Percentiles rank a stretch among this genome's conserved stretches.
Conservation (phyloP, 2,797 vertebrate species). For the Caiman crocodilus region DNA sequence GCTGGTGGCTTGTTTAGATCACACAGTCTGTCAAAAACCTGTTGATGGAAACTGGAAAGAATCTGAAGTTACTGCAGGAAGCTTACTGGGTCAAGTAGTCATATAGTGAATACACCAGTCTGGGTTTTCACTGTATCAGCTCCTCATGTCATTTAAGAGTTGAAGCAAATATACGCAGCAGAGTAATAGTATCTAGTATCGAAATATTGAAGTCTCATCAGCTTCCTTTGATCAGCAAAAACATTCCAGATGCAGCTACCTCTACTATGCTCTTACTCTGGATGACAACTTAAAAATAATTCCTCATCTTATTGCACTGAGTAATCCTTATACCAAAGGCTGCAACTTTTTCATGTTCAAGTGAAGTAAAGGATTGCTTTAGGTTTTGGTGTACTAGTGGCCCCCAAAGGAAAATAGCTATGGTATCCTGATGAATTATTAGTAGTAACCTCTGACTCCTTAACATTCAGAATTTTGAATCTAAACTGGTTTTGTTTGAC, state of each 20-base stretch:
- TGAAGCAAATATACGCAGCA: neutral
- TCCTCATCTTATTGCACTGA: neutral
- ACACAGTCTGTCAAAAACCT: neutral
- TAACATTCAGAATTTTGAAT: neutral
- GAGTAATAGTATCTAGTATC: neutral
- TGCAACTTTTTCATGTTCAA: fast-evolving
- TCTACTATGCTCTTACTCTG: neutral
- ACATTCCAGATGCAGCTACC: neutral
- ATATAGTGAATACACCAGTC: neutral
- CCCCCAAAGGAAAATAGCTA: neutral
- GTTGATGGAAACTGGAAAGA: neutral
- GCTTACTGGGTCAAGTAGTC: neutral
- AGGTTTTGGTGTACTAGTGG: neutral
- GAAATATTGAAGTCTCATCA: neutral
- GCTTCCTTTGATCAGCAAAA: neutral
- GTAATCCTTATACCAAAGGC: neutral
- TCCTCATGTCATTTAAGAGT: neutral
- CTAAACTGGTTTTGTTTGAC: neutral
- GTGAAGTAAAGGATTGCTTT: neutral
- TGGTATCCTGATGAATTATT: neutral
- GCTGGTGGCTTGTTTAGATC: neutral
- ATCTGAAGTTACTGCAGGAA: neutral
- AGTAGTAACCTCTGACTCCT: neutral
- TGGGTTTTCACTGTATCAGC: neutral
- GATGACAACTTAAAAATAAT: neutral